Base-by-base conservation (phyloP, 2,113 vertebrate species). In the Burhinus oedicnemus region DNA sequence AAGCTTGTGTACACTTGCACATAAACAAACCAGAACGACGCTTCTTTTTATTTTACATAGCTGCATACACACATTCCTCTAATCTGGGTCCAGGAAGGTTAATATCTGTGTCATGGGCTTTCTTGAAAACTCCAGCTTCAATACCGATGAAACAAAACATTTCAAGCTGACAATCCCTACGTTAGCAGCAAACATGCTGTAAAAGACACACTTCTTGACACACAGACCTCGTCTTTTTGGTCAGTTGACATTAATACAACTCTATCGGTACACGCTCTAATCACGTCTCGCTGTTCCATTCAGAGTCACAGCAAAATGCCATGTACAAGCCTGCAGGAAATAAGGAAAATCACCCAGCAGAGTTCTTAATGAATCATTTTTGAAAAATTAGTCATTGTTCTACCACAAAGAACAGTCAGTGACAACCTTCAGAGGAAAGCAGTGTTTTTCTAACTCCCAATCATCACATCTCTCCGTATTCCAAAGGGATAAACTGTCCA, bases 21-120 rank as follows among this genome's bases (percentile, higher is more conserved):
- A 25, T 78, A 95, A 96, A 96, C 83, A 78, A 72, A 85, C n/a
- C 32, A 25, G 83, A 89, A 89, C 71, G 79, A 93, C 14, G 12
- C 36, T 78, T 58, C 68, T 32, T 69, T 82, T 75, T 52, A 34
- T 77, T 77, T 76, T 20, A 74, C 40, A 27, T 58, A 90, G 71
- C 32, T 70, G 38, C n/a, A 51, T 30, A 22, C 44, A 90, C 54
- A 32, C 12, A 11, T 11, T 85, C 34, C 54, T 65, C 40, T 83
- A 66, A 70, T 70, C 68, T 83, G 42, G 4, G 10, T 11, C 45
- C 52, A 70, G 64, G 27, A 75, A 70, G 10, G 51, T 80, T 86
- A 89, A 5, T 44, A 32, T 15, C 36, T 6, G 3, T 60, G 22
- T 30, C 71, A 19, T 38, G 7, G 0, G 42, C 42, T 65, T 66